A percentile compares a stretch with the other conserved stretches of the same genome.
Conservation (phyloP, 2,888 invertebrate species). For the Rhagonycha fulva region DNA sequence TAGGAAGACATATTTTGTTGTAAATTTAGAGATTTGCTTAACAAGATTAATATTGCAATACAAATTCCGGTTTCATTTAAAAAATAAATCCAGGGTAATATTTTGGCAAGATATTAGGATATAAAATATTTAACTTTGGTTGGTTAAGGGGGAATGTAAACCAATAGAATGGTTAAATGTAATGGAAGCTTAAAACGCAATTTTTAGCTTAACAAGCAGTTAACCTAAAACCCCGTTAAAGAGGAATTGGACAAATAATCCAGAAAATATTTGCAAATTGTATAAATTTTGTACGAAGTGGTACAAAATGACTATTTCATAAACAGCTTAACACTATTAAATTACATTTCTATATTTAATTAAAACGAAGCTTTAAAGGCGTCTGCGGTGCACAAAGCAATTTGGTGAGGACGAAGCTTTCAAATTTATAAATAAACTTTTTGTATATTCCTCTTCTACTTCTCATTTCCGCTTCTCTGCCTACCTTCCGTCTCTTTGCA, state of each 20-base stretch:
- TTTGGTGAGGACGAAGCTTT: conserved; percentile 21
- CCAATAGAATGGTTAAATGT: conserved; percentile 13
- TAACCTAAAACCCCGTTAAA: conserved; percentile 1
- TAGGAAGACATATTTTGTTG: background rate
- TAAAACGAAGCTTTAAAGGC: conserved; percentile 18
- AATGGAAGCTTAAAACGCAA: conserved; percentile 23
- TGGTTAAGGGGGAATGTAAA: conserved; percentile 14
- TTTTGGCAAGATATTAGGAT: background rate
- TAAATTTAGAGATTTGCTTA: background rate
- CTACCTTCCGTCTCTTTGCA: conserved; percentile 9
- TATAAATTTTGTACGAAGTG: background rate
- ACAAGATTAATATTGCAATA: background rate
- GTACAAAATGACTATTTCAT: conserved; percentile 7
- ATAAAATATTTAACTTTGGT: conserved; percentile 18
- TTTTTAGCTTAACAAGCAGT: conserved; percentile 12
- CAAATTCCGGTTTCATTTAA: background rate
- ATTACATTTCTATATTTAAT: conserved; percentile 21
- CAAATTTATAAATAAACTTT: conserved; percentile 11
- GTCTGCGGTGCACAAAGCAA: conserved; percentile 19
- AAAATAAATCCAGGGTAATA: background rate
- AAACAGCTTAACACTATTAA: conserved; percentile 17
- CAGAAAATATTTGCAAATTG: conserved; percentile 6
- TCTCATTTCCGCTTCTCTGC: conserved; percentile 15
- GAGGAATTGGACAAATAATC: background rate
- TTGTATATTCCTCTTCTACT: conserved; percentile 9